These are phyloP conservation scores for Pogonomyrmex californicus DNA, from an alignment of 1,140 invertebrate genomes.

Conservation along the genomic window DNA sequence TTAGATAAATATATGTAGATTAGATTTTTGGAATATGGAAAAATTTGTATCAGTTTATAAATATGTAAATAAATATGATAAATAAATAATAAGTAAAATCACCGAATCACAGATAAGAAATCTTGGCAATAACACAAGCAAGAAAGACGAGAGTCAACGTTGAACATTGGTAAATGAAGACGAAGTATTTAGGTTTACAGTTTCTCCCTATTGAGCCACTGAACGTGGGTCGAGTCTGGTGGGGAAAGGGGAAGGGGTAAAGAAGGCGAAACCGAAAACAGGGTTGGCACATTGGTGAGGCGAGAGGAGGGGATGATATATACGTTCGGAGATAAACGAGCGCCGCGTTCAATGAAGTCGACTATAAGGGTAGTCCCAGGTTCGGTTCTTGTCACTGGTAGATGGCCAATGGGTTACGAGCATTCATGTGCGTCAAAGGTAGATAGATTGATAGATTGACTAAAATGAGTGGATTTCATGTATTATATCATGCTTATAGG, in stretches of 20 bases:
- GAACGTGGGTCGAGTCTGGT: conserved; percentile 54
- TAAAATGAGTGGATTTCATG: conserved; percentile 67
- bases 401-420: conserved; percentile 42
- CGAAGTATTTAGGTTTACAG: conserved; percentile 67
- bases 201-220: conserved; percentile 36
- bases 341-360: conserved; percentile 80
- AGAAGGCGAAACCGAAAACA: conserved; percentile 60
- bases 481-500: conserved; percentile 69
- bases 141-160: conserved; percentile 64
- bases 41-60: background rate
- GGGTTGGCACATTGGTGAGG: conserved; percentile 69
- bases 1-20: background rate
- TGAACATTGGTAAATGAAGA: conserved; percentile 73
- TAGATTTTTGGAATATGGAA: background rate
- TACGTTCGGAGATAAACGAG: conserved; percentile 79
- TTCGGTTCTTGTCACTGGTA: conserved; percentile 59
- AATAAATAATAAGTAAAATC: background rate
- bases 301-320: conserved; percentile 76
- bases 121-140: conserved; percentile 51
- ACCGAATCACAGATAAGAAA: background rate
- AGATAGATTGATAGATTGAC: conserved; percentile 50
- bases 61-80: background rate
- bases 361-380: conserved; percentile 77
- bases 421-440: conserved; percentile 34
- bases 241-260: conserved; percentile 19